These are phyloP conservation scores for Dallia pectoralis DNA, from an alignment of 2,797 vertebrate species.

Conservation along the genomic window DNA sequence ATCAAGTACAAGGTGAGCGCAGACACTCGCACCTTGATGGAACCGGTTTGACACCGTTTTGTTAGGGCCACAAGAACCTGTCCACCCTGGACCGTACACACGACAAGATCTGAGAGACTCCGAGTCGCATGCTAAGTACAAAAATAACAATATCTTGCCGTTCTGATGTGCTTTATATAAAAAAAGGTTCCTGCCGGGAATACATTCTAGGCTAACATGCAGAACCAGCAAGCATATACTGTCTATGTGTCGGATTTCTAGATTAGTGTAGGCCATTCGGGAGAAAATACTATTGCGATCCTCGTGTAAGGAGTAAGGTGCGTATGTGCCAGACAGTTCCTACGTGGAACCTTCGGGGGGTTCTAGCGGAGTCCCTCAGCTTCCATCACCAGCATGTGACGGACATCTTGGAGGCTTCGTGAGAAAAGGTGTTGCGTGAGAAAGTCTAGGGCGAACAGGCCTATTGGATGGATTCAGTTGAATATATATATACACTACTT, in stretches of 20 bases:
- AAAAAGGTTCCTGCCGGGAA: slow-evolving; percentile 24
- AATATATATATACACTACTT: background rate
- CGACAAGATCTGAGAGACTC: background rate
- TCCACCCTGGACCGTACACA: slow-evolving; percentile 16
- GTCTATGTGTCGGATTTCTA: background rate
- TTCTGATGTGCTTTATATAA: slow-evolving; percentile 20
- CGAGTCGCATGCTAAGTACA: background rate
- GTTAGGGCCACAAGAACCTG: slow-evolving; percentile 21
- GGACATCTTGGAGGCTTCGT: slow-evolving; percentile 1
- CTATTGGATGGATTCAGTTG: slow-evolving; percentile 11
- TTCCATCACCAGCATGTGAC: slow-evolving; percentile 1
- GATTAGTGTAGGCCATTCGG: slow-evolving; percentile 12
- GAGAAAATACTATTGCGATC: slow-evolving; percentile 48
- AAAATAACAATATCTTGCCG: slow-evolving; percentile 38
- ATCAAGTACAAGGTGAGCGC: too few species aligned
- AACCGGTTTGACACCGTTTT: too few species aligned
- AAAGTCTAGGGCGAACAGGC: background rate
- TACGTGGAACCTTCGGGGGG: slow-evolving; percentile 13
- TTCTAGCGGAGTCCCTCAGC: background rate
- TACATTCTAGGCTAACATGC: slow-evolving; percentile 60
- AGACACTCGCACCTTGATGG: too few species aligned
- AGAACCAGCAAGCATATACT: slow-evolving; percentile 32
- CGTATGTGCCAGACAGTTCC: slow-evolving; percentile 60
- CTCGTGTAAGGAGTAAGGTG: slow-evolving; percentile 63
- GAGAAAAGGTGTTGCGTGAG: background rate